Evolutionary conservation across 2,113 vertebrate genomes (phyloP), one percentile per base, ranked within the genome.

Genomic region (Anolis carolinensis): DNA sequence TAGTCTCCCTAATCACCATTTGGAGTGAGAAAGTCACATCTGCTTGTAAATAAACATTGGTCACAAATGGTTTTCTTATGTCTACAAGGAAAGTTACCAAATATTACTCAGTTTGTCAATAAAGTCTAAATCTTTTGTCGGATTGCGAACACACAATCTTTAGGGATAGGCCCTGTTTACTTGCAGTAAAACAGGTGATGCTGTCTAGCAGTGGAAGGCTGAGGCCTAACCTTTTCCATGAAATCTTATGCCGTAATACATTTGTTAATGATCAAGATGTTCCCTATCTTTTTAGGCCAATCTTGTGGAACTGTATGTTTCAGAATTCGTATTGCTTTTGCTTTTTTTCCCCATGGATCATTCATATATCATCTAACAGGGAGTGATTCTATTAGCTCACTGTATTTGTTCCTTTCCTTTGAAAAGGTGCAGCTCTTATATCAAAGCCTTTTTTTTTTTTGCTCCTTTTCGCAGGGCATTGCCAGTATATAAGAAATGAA

Each of bases 101-200:
- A 88, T 94, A 83, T 87, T 87, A 34, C 87, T 85, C 86, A 84
- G 88, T 89, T 91, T 85, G 93, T 95, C 91, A 93, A 95, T 95
- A 86, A 93, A 91, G 94, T 91, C 91, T 93, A 90, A 92, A 91
- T 92, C 90, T 87, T 93, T 89, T 90, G 93, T 92, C 91, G 90
- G 81, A 93, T 94, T 93, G 93, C 84, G 89, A 90, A 83, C 90
- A 91, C 5, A 44, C 89, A 89, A 85, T 90, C 80, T 94, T 68
- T 72, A 90, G 90, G 52, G 34, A 62, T 93, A 90, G 90, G 89
- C 89, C 89, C 89, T 93, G 91, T 89, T 88, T 91, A 93, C 87
- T 91, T 94, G 90, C 81, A 89, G 91, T 91, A 87, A 79, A 91
- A 91, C 90, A 30, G 91, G 88, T 48, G 84, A 87, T 90, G 91